Percentiles rank a stretch among this genome's conserved stretches.
These are phyloP conservation scores for Xiphias gladius DNA, from an alignment of 2,113 vertebrate species.

Conservation along the genomic window DNA sequence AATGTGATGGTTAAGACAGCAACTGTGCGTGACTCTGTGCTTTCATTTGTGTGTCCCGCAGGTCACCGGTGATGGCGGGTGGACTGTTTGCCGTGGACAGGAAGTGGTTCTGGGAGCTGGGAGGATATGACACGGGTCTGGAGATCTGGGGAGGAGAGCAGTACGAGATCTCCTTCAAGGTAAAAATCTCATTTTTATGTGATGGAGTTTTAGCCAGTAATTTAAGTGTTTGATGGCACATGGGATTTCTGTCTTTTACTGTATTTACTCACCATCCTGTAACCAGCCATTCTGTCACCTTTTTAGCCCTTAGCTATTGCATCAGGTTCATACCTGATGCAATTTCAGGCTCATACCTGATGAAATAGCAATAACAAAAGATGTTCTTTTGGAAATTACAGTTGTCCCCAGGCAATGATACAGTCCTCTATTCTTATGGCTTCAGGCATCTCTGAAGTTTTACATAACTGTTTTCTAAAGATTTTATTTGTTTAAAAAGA, in stretches of 20 bases:
- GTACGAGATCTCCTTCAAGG: conserved; percentile 86
- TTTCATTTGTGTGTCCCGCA: conserved; percentile 75
- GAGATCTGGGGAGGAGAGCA: conserved; percentile 88
- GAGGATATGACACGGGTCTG: conserved; percentile 86
- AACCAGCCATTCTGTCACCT: background rate
- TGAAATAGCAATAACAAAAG: too few relatives aligned
- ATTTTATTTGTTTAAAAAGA: background rate
- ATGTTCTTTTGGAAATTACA: background rate
- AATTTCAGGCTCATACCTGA: background rate
- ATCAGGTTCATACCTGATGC: background rate
- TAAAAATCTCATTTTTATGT: conserved; percentile 15
- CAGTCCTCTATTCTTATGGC: background rate
- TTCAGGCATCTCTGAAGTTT: background rate
- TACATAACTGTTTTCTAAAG: background rate
- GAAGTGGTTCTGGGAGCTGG: conserved; percentile 94
- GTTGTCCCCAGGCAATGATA: background rate
- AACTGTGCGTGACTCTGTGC: too few relatives aligned
- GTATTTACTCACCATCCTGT: background rate
- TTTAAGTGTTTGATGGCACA: background rate
- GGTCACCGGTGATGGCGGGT: conserved; percentile 99
- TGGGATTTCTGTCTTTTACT: background rate
- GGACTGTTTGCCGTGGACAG: conserved; percentile 96
- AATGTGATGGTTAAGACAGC: background rate
- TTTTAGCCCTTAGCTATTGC: background rate
- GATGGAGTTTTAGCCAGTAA: background rate